phyloP scores from a whole-genome alignment of 2,888 invertebrate genomes.

The Arge pagana region DNA sequence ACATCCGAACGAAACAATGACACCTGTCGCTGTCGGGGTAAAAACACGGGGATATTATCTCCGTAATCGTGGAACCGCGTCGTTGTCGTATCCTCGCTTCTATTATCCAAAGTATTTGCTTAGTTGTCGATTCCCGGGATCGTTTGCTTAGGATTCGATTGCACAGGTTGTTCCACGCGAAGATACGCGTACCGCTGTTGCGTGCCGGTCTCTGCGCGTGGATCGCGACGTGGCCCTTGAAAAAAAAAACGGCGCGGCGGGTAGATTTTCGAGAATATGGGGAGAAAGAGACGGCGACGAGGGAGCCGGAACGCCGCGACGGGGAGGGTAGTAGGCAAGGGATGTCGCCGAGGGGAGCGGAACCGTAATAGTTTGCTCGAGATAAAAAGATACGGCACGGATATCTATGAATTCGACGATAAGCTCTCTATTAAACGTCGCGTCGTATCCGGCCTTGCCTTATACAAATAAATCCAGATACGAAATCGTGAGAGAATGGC shows the following conservation, averaged over 20 bases:
- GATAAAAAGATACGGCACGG: constrained; percentile 22
- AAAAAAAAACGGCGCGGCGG: background rate
- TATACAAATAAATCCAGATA: constrained; percentile 40
- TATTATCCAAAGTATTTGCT: constrained; percentile 18
- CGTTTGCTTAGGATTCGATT: constrained; percentile 21
- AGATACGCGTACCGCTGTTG: background rate
- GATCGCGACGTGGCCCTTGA: background rate
- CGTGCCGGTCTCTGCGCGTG: background rate
- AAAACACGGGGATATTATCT: too few species aligned
- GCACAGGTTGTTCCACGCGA: constrained; percentile 16
- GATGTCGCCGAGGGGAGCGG: background rate
- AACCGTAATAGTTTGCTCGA: constrained; percentile 16
- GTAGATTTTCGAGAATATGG: background rate
- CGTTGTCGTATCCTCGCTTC: constrained; percentile 12
- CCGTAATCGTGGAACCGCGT: too few species aligned
- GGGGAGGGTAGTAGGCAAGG: background rate
- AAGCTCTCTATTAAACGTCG: constrained; percentile 33
- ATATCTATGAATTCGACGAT: constrained; percentile 40
- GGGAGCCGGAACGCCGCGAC: background rate
- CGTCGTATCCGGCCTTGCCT: constrained; percentile 33
- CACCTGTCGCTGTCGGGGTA: too few species aligned
- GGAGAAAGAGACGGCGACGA: background rate
- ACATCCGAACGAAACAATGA: too few species aligned
- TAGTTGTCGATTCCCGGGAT: constrained; percentile 21
- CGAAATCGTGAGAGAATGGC: constrained; percentile 10